Evolutionary conservation across 2,888 invertebrate species (phyloP).

Genomic region (Gerosis bhagava): DNA sequence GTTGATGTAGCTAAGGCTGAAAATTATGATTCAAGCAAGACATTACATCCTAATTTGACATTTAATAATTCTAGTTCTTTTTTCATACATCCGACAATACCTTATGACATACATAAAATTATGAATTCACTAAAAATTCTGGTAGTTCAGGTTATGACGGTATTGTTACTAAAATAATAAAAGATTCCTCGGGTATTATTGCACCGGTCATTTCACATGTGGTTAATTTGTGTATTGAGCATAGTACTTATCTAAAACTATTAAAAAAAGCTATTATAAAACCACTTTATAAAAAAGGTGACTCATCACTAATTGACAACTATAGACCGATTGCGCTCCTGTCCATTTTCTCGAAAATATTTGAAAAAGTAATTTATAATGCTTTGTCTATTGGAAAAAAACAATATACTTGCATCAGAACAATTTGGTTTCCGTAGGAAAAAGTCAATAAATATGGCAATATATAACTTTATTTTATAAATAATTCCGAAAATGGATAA

Average conservation of each 20-base stretch:
- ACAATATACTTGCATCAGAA: constrained; percentile 15
- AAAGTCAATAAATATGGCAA: constrained; percentile 10
- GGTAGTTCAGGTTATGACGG: background rate
- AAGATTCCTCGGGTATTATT: background rate
- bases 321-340: no score
- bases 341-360: no score
- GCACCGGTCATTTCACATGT: background rate
- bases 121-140: background rate
- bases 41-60: background rate
- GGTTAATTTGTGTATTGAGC: background rate
- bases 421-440: constrained; percentile 24
- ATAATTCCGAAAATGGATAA: constrained; percentile 1
- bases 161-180: background rate
- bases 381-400: constrained; percentile 12
- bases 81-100: background rate
- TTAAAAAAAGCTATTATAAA: constrained; percentile 1
- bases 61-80: background rate
- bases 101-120: constrained; percentile 2
- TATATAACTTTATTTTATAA: constrained; percentile 2
- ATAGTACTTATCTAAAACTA: background rate
- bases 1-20: background rate
- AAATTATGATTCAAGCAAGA: background rate
- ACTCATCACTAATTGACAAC: background rate
- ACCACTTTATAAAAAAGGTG: constrained; percentile 3
- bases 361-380: constrained; percentile 21